phyloP scores from a whole-genome alignment of 2,797 vertebrate species.

The Dendrocincla tyrannina region DNA sequence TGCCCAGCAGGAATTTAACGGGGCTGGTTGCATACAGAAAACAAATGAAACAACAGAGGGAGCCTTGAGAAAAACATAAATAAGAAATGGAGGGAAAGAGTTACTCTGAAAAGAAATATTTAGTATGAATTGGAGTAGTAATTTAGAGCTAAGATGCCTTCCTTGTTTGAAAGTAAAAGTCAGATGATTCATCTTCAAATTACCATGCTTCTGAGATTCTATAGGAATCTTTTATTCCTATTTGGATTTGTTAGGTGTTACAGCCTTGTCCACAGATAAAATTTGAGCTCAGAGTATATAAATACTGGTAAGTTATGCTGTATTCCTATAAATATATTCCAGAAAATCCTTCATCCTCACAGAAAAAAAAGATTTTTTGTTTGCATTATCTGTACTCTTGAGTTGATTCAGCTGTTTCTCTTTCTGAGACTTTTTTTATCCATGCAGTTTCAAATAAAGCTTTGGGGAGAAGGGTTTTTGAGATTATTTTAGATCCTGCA shows the following conservation, averaged over 20 bases:
- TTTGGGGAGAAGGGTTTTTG: neutral
- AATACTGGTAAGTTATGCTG: neutral
- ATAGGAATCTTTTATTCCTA: neutral
- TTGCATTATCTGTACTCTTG: neutral
- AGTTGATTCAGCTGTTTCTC: slow-evolving; percentile 45
- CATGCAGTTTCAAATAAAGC: neutral
- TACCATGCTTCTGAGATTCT: slow-evolving; percentile 1
- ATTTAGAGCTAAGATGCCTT: neutral
- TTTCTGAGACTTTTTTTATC: neutral
- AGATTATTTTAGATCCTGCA: neutral
- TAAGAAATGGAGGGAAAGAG: neutral
- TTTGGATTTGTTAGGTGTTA: slow-evolving; percentile 23
- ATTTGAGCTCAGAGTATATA: neutral
- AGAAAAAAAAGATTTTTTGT: neutral
- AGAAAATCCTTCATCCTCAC: neutral
- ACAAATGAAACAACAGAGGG: neutral
- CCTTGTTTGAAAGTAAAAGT: slow-evolving; percentile 5
- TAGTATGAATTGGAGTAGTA: neutral
- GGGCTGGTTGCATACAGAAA: neutral
- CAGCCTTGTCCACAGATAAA: slow-evolving; percentile 1
- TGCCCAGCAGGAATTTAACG: neutral
- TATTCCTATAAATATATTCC: neutral
- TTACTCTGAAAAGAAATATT: neutral
- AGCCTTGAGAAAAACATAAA: neutral
- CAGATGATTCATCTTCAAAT: slow-evolving; percentile 7